phyloP scores from a whole-genome alignment of 2,797 vertebrate species.

The Okamejei kenojei region DNA sequence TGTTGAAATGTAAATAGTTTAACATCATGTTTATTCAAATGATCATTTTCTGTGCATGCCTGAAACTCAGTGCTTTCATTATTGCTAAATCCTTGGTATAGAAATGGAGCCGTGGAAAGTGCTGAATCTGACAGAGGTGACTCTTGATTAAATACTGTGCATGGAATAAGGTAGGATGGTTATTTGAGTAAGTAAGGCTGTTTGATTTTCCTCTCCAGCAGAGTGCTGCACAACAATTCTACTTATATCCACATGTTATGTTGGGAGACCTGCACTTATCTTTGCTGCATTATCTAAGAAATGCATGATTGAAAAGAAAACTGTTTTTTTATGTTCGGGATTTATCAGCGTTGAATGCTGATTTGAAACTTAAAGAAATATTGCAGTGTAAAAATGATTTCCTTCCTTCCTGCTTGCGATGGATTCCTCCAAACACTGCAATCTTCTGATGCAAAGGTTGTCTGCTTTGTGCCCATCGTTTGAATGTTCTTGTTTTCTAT shows the following conservation, averaged over 20 bases:
- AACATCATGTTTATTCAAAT: not conserved
- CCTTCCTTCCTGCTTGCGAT: not conserved
- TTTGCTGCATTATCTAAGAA: not conserved
- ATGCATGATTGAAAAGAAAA: not conserved
- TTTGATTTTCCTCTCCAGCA: not conserved
- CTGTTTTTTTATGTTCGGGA: not conserved
- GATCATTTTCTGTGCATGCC: not conserved
- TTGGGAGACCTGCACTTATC: not conserved
- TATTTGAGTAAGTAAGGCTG: not conserved
- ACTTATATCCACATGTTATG: not conserved
- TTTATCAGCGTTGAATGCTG: not conserved
- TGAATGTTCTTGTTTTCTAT: too few relatives aligned
- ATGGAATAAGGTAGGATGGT: not conserved
- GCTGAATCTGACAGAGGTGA: not conserved
- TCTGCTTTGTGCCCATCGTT: too few relatives aligned
- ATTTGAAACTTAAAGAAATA: not conserved
- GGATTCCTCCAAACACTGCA: not conserved
- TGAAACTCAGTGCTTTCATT: not conserved
- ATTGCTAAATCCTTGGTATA: not conserved
- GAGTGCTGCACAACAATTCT: not conserved
- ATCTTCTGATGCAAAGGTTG: not conserved
- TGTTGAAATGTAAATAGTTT: not conserved
- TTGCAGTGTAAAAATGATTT: not conserved
- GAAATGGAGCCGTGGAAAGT: not conserved
- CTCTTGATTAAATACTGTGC: not conserved